Conservation (phyloP, 2,797 vertebrate species). For the Cryptoblepharus egeriae region DNA sequence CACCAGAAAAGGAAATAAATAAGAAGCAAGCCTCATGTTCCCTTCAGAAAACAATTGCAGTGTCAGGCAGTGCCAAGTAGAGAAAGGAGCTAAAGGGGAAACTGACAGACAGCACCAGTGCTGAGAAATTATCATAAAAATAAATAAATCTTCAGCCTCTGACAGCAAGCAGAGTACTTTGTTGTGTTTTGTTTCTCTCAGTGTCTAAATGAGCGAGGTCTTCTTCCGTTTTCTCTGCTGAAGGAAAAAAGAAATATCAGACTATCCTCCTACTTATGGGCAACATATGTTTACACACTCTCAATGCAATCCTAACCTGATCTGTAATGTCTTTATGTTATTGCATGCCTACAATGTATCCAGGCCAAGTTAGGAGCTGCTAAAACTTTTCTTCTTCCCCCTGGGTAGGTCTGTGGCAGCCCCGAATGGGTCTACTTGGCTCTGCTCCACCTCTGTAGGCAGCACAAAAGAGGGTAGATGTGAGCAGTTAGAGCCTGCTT, state of each 20-base stretch:
- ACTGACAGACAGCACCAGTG: constrained; percentile 54
- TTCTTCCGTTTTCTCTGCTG: neutral
- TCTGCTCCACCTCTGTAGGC: no score
- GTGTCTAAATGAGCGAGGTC: neutral
- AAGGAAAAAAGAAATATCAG: neutral
- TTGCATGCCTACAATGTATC: no score
- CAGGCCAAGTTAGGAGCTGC: no score
- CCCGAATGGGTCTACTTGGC: no score
- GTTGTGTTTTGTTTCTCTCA: neutral
- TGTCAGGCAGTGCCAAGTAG: constrained; percentile 51
- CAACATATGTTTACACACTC: no score
- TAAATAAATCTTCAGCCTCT: neutral
- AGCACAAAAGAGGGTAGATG: no score
- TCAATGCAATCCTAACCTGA: no score
- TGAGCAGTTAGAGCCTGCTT: no score
- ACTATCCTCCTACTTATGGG: no score
- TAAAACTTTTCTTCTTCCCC: no score
- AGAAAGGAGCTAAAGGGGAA: constrained; percentile 54
- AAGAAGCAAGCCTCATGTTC: constrained; percentile 67
- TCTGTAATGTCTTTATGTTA: no score
- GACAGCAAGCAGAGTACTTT: neutral
- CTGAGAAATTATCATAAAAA: constrained; percentile 36
- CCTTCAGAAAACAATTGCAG: constrained; percentile 66
- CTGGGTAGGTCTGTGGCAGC: no score
- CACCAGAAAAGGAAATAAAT: constrained; percentile 68